Conservation (phyloP, 2,797 vertebrate species). For the Tadarida brasiliensis region DNA sequence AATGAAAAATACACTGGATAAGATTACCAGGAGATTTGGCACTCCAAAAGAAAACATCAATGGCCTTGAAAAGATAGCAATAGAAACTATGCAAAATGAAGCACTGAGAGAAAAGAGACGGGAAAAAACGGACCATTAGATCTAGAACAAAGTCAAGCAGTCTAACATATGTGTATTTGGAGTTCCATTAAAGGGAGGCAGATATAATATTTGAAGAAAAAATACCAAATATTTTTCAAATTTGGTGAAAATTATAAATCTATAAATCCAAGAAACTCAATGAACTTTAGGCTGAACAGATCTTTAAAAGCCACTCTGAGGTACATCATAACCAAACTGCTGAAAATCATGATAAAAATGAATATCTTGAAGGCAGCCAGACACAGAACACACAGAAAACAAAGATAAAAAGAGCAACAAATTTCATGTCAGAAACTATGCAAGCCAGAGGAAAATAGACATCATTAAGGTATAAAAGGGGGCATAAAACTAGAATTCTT, state of each 20-base stretch:
- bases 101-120: not conserved
- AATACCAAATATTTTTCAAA: not conserved
- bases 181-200: not conserved
- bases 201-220: not conserved
- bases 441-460: too few species aligned
- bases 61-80: not conserved
- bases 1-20: not conserved
- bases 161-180: not conserved
- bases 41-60: not conserved
- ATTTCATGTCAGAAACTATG: not conserved
- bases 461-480: too few species aligned
- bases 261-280: not conserved
- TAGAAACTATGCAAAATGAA: not conserved
- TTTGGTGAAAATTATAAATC: not conserved
- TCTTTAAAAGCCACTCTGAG: not conserved
- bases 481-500: too few species aligned
- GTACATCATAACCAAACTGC: not conserved
- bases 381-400: not conserved
- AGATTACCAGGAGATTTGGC: not conserved
- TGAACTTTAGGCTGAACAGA: not conserved
- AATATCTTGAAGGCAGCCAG: not conserved
- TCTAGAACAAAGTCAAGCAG: not conserved
- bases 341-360: not conserved
- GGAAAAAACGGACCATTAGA: not conserved
- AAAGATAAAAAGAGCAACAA: conserved; percentile 10